Evolutionary conservation across 2,113 vertebrate genomes (phyloP).

Genomic region (Cyprinodon variegatus): DNA sequence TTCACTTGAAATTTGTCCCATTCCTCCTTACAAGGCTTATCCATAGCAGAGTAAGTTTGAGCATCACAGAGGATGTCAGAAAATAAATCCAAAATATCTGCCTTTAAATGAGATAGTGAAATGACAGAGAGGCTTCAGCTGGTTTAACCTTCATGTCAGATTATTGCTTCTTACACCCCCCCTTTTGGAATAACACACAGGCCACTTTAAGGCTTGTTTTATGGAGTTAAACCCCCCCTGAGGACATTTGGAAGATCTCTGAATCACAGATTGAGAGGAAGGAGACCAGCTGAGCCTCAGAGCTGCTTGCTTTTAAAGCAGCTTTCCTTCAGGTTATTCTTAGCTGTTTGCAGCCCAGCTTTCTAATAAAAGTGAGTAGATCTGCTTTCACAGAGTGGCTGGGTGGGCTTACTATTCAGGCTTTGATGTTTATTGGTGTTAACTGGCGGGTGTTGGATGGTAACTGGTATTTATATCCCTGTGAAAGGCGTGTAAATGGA

Average conservation of each 20-base stretch:
- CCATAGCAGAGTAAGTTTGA: no score
- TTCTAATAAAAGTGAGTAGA: conserved; percentile 14
- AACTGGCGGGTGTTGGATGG: conserved; percentile 2
- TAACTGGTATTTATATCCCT: conserved; percentile 8
- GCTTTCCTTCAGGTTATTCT: conserved; percentile 16
- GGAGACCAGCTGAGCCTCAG: conserved; percentile 17
- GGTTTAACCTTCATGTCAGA: neutral
- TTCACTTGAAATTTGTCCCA: no score
- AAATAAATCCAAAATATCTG: neutral
- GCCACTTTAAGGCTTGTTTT: neutral
- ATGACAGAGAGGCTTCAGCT: neutral
- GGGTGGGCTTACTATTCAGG: neutral
- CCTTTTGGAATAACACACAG: neutral
- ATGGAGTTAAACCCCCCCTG: neutral
- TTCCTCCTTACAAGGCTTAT: no score
- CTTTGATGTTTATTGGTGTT: conserved; percentile 34
- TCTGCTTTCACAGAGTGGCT: neutral
- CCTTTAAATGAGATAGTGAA: neutral
- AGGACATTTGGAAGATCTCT: neutral
- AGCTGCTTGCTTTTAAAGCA: conserved; percentile 11
- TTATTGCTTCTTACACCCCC: neutral
- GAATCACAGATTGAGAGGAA: conserved; percentile 2
- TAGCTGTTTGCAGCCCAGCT: conserved; percentile 1
- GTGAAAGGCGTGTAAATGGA: neutral
- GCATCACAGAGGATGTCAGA: no score